Evolutionary conservation across 2,888 invertebrate species (phyloP), one percentile per base, ranked within the genome.

Genomic region (Augiades crinisus): DNA sequence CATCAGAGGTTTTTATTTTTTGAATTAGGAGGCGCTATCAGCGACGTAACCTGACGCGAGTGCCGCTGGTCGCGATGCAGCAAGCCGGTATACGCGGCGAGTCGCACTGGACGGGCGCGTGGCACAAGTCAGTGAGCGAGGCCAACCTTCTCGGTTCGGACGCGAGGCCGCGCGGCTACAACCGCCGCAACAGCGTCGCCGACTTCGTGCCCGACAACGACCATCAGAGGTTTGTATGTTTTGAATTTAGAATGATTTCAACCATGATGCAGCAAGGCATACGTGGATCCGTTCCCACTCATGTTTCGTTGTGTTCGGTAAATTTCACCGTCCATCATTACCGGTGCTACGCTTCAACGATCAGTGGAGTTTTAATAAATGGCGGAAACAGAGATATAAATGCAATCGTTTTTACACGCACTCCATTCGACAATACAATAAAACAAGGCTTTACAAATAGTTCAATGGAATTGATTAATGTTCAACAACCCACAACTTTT

Each of bases 101-200:
- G 53, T 78, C 70, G 6, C 88, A 89, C 38, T 90, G 89, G 88
- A 79, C 82, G 5, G 77, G 68, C 60, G 62, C 80, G 0, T 66
- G 87, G 3, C 81, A 92, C 72, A 94, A 94, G 68, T 96, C 96
- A 56, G 93, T 94, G 61, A 96, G 96, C 64, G 97, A 97, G 76
- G 97, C 97, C 6, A 97, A 97, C 86, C 86, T 97, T 14, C 82
- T 97, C 33, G 92, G 93, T 1, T 88, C 91, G 1, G 93, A 93
- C 33, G 77, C 84, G 0, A 65, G 84, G 22, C 91, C 91, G 17
- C 83, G 69, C 0, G 83, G 91, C 13, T 60, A 88, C 49, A 87
- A 91, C 27, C 81, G 92, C 59, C 72, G 92, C 56, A 92, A 85
- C 67, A 92, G 92, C 64, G 91, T 92, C 2, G 92, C 92, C 0